Percentiles rank a stretch among this genome's conserved stretches.
Conservation (phyloP, 2,888 invertebrate species). For the Heliconius charithonia region DNA sequence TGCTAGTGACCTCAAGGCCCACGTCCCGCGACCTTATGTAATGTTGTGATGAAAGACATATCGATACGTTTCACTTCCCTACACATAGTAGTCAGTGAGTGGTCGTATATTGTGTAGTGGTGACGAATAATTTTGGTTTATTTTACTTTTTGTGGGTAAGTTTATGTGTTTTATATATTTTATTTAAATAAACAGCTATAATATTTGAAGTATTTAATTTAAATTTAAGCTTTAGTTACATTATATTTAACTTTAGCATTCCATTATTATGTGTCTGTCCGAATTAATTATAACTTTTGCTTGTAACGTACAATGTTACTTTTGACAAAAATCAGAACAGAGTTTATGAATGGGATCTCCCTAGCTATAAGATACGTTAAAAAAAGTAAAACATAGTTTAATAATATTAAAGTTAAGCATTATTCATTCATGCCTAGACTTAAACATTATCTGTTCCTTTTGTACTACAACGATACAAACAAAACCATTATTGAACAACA, state of each 20-base stretch:
- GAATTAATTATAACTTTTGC: not conserved
- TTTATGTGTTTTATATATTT: not conserved
- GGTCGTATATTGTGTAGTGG: slow-evolving; percentile 15
- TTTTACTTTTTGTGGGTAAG: not conserved
- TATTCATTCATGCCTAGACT: not conserved
- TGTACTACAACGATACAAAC: not conserved
- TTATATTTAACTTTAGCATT: not conserved
- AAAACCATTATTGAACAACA: not conserved
- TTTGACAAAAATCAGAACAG: not conserved
- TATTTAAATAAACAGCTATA: not conserved
- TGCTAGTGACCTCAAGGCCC: slow-evolving; percentile 7
- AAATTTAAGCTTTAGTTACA: not conserved
- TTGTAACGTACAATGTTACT: not conserved
- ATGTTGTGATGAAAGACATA: slow-evolving; percentile 18
- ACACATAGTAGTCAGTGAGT: slow-evolving; percentile 4
- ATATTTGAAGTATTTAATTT: not conserved
- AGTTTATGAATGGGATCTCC: not conserved
- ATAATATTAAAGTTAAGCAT: too few relatives aligned
- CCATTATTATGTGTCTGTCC: not conserved
- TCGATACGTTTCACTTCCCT: slow-evolving; percentile 34
- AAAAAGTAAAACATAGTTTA: not conserved
- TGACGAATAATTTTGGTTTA: slow-evolving; percentile 6
- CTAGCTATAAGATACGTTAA: not conserved
- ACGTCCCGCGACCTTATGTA: slow-evolving; percentile 21
- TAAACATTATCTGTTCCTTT: not conserved